Evolutionary conservation across 2,888 invertebrate genomes (phyloP).

Genomic region (Sinohyriopsis cumingii): DNA sequence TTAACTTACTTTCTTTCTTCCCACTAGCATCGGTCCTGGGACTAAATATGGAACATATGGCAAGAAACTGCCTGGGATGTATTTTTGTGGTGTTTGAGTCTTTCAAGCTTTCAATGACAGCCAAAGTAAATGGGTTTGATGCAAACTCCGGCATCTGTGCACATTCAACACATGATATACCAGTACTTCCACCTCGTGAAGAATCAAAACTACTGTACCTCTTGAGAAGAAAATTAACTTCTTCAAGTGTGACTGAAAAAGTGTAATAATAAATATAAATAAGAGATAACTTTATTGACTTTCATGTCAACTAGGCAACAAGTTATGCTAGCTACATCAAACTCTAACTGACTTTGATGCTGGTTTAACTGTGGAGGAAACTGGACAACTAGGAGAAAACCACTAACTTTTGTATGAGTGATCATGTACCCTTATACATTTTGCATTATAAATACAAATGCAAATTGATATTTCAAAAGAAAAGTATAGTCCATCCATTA

Average conservation of each 20-base stretch:
- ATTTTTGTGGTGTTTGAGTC: conserved; percentile 40
- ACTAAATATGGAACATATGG: conserved; percentile 49
- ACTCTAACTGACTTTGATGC: too few species aligned
- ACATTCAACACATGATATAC: conserved; percentile 47
- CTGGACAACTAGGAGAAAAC: too few species aligned
- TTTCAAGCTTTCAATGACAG: conserved; percentile 41
- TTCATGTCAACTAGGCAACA: too few species aligned
- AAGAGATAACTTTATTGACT: conserved; percentile 4
- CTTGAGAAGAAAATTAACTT: conserved; percentile 41
- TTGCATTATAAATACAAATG: too few species aligned
- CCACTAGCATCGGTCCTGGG: conserved; percentile 37
- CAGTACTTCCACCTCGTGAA: conserved; percentile 40
- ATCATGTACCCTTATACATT: too few species aligned
- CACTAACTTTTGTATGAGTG: too few species aligned
- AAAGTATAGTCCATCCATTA: too few species aligned
- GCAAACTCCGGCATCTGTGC: conserved; percentile 53
- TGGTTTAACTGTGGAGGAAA: too few species aligned
- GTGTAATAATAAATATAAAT: too few species aligned
- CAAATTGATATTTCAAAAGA: too few species aligned
- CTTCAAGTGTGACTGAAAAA: conserved; percentile 44
- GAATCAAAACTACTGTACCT: conserved; percentile 47
- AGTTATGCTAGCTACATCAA: too few species aligned
- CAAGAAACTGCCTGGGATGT: conserved; percentile 48
- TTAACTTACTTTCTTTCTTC: conserved; percentile 53
- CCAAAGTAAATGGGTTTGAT: conserved; percentile 47